Conservation (phyloP, 2,797 vertebrate species). For the Cheirogaleus major region DNA sequence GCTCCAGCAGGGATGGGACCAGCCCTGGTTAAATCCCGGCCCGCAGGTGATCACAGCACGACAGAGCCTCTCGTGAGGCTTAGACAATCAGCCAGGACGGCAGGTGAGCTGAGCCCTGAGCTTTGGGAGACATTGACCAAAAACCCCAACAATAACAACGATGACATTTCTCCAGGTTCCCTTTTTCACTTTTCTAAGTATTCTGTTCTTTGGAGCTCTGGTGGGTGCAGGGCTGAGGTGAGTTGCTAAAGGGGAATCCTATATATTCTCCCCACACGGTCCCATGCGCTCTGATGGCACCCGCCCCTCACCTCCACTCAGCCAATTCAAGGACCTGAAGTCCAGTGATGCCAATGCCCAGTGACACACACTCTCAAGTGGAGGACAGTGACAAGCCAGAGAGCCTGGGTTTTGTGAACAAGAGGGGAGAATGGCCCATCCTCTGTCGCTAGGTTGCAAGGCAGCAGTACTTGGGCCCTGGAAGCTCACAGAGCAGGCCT, state of each 20-base stretch:
- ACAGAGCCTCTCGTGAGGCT: rapidly evolving
- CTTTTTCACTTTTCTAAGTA: not conserved
- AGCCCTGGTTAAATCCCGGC: rapidly evolving
- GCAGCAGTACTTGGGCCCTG: not conserved
- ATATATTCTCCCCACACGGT: not conserved
- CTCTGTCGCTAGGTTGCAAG: not conserved
- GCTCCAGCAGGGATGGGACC: not conserved
- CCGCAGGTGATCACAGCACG: not conserved
- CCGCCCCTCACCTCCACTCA: rapidly evolving
- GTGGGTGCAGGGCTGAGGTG: not conserved
- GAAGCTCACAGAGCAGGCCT: not conserved
- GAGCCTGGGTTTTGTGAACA: not conserved
- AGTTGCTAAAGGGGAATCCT: not conserved
- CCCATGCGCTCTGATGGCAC: not conserved
- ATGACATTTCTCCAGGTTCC: not conserved
- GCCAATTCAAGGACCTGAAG: not conserved
- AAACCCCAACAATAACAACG: not conserved
- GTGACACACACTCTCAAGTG: not conserved
- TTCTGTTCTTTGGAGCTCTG: not conserved
- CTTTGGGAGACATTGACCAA: not conserved
- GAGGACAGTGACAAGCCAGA: not conserved
- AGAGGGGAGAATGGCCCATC: not conserved
- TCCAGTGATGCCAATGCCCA: not conserved
- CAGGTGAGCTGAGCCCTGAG: not conserved
- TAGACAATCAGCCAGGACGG: not conserved